Evolutionary conservation across 2,797 vertebrate genomes (phyloP), one percentile per base, ranked within the genome.

Genomic region (Enoplosus armatus): DNA sequence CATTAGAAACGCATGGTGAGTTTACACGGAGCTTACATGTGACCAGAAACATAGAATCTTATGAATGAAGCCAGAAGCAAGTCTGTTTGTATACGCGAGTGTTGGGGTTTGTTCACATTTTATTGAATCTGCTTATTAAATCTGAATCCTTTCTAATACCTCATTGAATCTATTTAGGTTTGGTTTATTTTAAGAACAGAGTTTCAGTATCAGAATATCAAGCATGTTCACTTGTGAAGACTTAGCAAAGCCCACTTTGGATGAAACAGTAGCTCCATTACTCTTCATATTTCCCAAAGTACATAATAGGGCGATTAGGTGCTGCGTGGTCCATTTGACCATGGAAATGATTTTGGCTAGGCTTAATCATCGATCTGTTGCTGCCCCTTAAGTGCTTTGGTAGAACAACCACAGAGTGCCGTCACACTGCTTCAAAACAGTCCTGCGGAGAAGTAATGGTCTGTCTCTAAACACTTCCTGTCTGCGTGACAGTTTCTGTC

Each of bases 291-390:
- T 72, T 65, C 54, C 16, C 31, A 64, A 10, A 66, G 43, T 75
- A 12, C 37, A 39, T 39, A 80, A 78, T 65, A 61, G 58, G 55
- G 51, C 20, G 33, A 72, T 83, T 50, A 80, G 50, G 58, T 37
- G 65, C 72, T 26, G 70, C 18, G 9, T 67, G 64, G 65, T 83
- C 59, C 60, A 29, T 79, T 73, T 84, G 26, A 72, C 64, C 80
- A 66, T 56, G 56, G 27, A 63, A 76, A 79, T 33, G 29, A 78
- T 80, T 81, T 74, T 29, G 75, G 55, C 75, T 37, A 22, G 6
- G 65, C 14, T 81, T 53, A 29, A 31, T 72, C 65, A 86, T 82
- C 67, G 85, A 85, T 90, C 81, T 31, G 63, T 72, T 76, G 62
- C 58, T 84, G 71, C 71, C 65, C 68, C 60, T 73, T 80, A 65